Conservation (phyloP, 2,113 vertebrate genomes). For the Corapipo altera region DNA sequence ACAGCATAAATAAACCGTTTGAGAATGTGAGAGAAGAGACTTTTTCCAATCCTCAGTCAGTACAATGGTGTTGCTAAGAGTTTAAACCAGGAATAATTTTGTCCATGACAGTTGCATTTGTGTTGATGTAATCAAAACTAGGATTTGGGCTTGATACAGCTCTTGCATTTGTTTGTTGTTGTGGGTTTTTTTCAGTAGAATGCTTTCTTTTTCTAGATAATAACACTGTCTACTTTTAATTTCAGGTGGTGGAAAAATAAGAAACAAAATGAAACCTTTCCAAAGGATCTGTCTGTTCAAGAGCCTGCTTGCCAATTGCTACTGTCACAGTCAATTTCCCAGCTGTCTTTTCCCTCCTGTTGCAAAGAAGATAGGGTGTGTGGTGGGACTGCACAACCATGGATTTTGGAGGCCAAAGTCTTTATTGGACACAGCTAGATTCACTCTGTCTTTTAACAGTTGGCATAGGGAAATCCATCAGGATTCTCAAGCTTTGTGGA, state of each 20-base stretch:
- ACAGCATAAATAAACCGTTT: neutral
- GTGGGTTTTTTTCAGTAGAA: neutral
- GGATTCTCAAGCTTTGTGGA: constrained; percentile 63
- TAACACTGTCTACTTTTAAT: neutral
- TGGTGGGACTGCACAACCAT: neutral
- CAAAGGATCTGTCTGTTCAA: constrained; percentile 35
- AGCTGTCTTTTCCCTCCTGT: neutral
- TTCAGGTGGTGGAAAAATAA: constrained; percentile 53
- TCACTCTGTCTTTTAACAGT: constrained; percentile 24
- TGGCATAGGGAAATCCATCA: constrained; percentile 42
- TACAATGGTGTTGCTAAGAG: neutral
- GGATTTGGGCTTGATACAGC: neutral
- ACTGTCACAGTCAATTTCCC: neutral
- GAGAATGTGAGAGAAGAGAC: neutral
- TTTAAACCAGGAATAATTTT: neutral
- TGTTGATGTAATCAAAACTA: neutral
- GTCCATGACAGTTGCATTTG: neutral
- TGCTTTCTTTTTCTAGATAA: neutral
- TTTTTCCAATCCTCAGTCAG: neutral
- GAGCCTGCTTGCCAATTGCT: neutral
- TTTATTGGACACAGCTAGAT: neutral
- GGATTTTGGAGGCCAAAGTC: constrained; percentile 12
- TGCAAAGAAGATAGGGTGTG: neutral
- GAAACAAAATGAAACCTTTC: constrained; percentile 67
- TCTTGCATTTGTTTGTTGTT: neutral